Percentiles rank a stretch among this genome's conserved stretches.
phyloP scores from a whole-genome alignment of 2,888 invertebrate species.

The Heliconius erato region DNA sequence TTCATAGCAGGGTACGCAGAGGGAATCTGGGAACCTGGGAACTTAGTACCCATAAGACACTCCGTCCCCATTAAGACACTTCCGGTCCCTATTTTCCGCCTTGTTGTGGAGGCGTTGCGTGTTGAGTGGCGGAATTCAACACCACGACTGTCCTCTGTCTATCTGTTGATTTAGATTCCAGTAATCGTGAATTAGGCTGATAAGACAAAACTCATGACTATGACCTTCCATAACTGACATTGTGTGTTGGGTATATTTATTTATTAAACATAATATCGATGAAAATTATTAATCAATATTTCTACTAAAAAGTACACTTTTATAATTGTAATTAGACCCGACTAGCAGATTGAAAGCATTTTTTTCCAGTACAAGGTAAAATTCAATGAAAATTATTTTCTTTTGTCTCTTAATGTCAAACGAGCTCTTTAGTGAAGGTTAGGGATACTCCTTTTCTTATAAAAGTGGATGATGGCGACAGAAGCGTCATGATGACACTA shows the following conservation, averaged over 20 bases:
- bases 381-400: not conserved
- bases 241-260: not conserved
- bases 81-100: too few relatives aligned
- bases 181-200: not conserved
- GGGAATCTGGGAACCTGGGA: too few relatives aligned
- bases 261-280: not conserved
- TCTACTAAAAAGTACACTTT: not conserved
- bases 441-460: conserved; percentile 11
- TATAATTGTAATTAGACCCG: not conserved
- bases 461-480: conserved; percentile 12
- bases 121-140: too few relatives aligned
- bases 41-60: too few relatives aligned
- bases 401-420: conserved; percentile 1
- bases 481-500: conserved; percentile 2
- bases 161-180: too few relatives aligned
- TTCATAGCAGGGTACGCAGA: too few relatives aligned
- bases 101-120: too few relatives aligned
- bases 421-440: conserved; percentile 1
- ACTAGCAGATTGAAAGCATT: not conserved
- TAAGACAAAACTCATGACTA: not conserved
- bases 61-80: too few relatives aligned
- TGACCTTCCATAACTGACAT: too few relatives aligned
- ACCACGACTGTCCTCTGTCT: too few relatives aligned
- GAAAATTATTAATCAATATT: not conserved
- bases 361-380: not conserved